Conservation (phyloP, 2,797 vertebrate genomes). For the Coracias cyanogaster region DNA sequence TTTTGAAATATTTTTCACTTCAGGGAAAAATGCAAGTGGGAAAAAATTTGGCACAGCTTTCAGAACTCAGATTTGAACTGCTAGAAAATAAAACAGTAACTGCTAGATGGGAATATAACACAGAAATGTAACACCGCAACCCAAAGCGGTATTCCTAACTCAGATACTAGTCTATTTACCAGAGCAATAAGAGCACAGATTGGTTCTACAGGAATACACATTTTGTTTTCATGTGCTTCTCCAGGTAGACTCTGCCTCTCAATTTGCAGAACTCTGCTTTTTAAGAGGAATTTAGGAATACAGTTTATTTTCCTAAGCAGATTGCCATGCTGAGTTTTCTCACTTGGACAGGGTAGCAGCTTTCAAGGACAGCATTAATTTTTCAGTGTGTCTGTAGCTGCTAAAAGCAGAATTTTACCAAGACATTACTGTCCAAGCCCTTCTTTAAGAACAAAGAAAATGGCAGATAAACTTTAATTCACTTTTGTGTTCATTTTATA, state of each 20-base stretch:
- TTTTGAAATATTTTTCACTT: not conserved
- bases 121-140: not conserved
- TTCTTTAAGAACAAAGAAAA: not conserved
- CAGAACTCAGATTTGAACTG: not conserved
- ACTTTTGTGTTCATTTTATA: not conserved
- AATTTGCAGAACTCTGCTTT: not conserved
- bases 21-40: not conserved
- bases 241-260: not conserved
- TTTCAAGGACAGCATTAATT: not conserved
- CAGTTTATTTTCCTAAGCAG: not conserved
- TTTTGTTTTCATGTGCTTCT: not conserved
- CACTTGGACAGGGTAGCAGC: not conserved
- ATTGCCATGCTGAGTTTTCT: not conserved
- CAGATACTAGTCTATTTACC: not conserved
- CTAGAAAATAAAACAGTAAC: not conserved
- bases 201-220: not conserved
- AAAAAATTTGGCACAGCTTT: not conserved
- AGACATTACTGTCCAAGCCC: not conserved
- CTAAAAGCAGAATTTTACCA: not conserved
- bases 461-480: not conserved
- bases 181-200: not conserved
- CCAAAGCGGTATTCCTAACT: not conserved
- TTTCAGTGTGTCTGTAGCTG: not conserved
- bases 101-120: not conserved
- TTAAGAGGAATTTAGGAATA: not conserved